Evolutionary conservation across 2,797 vertebrate species (phyloP).

Genomic region (Threskiornis aethiopicus): DNA sequence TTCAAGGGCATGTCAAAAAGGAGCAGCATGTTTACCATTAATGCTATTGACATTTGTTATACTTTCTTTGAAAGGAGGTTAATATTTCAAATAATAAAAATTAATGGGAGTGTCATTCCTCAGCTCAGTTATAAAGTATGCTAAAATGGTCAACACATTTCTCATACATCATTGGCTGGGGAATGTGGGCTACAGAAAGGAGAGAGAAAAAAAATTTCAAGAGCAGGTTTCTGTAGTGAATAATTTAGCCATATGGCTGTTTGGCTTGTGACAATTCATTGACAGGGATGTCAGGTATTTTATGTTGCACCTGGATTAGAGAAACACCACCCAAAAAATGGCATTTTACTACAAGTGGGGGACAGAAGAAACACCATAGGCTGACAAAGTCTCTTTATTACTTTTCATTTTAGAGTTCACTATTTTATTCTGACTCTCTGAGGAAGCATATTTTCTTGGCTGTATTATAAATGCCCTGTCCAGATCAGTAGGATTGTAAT

Average conservation of each 20-base stretch:
- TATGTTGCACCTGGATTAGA: constrained; percentile 3
- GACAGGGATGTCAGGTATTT: not conserved
- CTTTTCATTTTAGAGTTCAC: constrained; percentile 1
- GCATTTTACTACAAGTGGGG: not conserved
- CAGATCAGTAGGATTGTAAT: not conserved
- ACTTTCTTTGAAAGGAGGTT: constrained; percentile 55
- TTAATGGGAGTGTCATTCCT: constrained; percentile 35
- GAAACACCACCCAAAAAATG: not conserved
- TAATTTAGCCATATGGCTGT: constrained; percentile 51
- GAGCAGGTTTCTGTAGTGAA: constrained; percentile 30
- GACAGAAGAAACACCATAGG: not conserved
- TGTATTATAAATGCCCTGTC: not conserved
- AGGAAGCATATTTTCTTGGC: constrained; percentile 12
- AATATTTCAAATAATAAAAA: constrained; percentile 59
- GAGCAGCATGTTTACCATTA: not conserved
- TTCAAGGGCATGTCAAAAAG: constrained; percentile 42
- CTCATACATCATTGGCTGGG: constrained; percentile 17
- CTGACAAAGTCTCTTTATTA: constrained; percentile 14
- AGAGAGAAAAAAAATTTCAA: constrained; percentile 23
- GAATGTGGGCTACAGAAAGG: not conserved
- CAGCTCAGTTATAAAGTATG: constrained; percentile 47
- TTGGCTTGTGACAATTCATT: constrained; percentile 29
- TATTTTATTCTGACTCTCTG: not conserved
- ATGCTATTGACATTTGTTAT: constrained; percentile 31
- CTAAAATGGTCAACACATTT: constrained; percentile 39